Conservation (phyloP, 2,888 invertebrate genomes). For the Cartodere bifasciata region DNA sequence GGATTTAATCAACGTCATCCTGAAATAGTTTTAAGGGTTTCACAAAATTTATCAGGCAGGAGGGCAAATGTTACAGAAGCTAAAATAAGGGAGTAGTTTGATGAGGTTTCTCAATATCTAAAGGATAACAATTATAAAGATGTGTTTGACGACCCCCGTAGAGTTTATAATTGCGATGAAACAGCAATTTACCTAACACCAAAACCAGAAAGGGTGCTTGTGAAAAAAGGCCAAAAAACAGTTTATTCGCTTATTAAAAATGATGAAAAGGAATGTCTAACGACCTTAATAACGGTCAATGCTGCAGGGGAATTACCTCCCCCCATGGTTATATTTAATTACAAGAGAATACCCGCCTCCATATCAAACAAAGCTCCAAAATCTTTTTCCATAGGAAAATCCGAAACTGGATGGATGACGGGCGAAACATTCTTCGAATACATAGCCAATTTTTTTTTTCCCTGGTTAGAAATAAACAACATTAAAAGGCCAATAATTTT, state of each 20-base stretch:
- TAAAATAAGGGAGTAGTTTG: conserved; percentile 20
- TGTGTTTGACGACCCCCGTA: conserved; percentile 6
- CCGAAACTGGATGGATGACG: conserved; percentile 34
- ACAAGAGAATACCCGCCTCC: conserved; percentile 21
- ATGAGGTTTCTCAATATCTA: conserved; percentile 9
- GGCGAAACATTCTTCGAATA: conserved; percentile 29
- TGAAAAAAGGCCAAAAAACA: conserved; percentile 13
- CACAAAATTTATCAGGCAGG: conserved; percentile 21
- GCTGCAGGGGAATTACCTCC: conserved; percentile 17
- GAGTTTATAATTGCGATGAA: conserved; percentile 14
- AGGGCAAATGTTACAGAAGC: conserved; percentile 21
- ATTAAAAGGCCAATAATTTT: conserved; percentile 15
- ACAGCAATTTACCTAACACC: conserved; percentile 14
- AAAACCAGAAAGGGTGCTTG: conserved; percentile 13
- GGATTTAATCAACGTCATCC: conserved; percentile 25
- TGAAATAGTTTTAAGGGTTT: conserved; percentile 18
- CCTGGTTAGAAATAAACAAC: conserved; percentile 28
- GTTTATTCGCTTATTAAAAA: conserved; percentile 13
- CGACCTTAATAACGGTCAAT: conserved; percentile 19
- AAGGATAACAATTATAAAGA: conserved; percentile 7
- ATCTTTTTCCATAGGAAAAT: conserved; percentile 29
- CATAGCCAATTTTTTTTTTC: conserved; percentile 27
- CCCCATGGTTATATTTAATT: conserved; percentile 21
- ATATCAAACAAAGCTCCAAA: conserved; percentile 19
- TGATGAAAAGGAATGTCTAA: conserved; percentile 20